Evolutionary conservation across 2,888 invertebrate species (phyloP), one percentile per base, ranked within the genome.

Genomic region (Lycophotia porphyrea): DNA sequence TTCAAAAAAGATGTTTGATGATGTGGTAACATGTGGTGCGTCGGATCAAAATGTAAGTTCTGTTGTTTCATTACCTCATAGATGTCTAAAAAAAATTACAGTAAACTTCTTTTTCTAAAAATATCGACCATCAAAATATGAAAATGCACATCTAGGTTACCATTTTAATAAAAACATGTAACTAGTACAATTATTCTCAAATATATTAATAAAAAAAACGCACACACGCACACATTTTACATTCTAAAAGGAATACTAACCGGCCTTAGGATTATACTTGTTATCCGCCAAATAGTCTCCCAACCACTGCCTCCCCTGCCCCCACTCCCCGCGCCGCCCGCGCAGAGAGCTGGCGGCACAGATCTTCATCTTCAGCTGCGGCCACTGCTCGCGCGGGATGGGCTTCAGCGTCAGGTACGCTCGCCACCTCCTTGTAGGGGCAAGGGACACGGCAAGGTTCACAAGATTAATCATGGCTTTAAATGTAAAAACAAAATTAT

Each of bases 351-450:
- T 92, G 42, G 96, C 96, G 2, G 95, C 95, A 47, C 93, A 89
- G 75, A 96, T 94, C 93, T 96, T 96, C 89, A 96, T 89, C 92
- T 94, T 94, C 36, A 99, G 97, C 93, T 99, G 98, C 15, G 98
- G 98, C 98, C 99, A 98, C 91, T 99, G 98, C 49, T 76, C 91
- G 21, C 92, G 78, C 7, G 93, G 93, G 84, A 99, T 97, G 77
- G 98, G 97, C 88, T 97, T 97, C n/a, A 99, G 97, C 72, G 98
- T 97, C 97, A 98, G 98, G 94, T 97, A 97, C 0, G 99, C 99
- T 76, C 99, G 97, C 99, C 99, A 99, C 85, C 98, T n/a, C 39
- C 63, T 63, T n/a, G n/a, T n/a, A n/a, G n/a, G n/a, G n/a, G 3
- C n/a, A 15, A 0, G 3, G 21, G 1, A n/a, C 3, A 63, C n/a